phyloP scores from a whole-genome alignment of 2,113 vertebrate species.

The Strix uralensis region DNA sequence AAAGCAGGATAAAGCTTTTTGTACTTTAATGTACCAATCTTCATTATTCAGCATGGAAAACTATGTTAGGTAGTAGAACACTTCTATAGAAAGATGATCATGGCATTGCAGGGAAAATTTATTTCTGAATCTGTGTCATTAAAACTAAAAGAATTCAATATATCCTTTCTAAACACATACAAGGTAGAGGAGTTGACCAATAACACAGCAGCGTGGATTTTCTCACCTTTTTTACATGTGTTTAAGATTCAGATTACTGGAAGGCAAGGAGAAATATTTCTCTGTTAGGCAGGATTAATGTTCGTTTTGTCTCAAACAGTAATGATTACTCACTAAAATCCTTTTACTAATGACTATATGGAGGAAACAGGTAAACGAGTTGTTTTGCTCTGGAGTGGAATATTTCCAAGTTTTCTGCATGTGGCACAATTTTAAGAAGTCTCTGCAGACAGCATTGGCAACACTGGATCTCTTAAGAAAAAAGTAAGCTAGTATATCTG shows the following conservation, averaged over 20 bases:
- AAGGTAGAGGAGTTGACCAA: neutral
- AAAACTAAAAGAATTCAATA: neutral
- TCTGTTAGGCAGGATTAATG: neutral
- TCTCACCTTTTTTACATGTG: neutral
- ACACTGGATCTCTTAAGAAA: neutral
- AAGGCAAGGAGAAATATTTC: neutral
- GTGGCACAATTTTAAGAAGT: neutral
- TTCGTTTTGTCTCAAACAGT: neutral
- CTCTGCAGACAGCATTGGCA: neutral
- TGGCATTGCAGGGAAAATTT: neutral
- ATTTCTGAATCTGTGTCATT: neutral
- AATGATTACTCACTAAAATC: neutral
- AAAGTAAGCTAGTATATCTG: neutral
- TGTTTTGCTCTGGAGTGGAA: neutral
- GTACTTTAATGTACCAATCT: neutral
- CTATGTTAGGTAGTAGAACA: neutral
- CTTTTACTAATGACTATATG: neutral
- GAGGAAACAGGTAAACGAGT: neutral
- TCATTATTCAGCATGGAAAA: neutral
- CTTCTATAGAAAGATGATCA: neutral
- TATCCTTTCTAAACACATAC: neutral
- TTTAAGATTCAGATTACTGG: neutral
- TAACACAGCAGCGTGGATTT: neutral
- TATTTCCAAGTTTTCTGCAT: neutral
- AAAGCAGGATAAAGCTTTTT: neutral